Percentiles rank a stretch among this genome's conserved stretches.
Evolutionary conservation across 2,113 vertebrate species (phyloP).

Genomic region (Pongo abelii): DNA sequence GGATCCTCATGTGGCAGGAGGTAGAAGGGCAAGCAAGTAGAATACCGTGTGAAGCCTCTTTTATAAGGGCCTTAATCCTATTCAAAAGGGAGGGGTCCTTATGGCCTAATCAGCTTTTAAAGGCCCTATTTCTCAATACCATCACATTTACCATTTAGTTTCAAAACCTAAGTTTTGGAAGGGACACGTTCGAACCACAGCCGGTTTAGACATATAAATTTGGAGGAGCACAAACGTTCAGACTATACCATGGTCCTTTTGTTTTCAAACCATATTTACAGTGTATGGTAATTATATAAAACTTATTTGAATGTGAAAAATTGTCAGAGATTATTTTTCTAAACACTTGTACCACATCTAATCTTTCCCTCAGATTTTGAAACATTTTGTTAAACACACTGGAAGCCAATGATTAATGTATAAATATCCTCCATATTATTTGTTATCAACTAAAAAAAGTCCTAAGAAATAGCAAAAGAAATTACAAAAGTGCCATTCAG

Average conservation of each 20-base stretch:
- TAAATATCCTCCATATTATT: conserved; percentile 16
- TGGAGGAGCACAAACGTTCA: background rate
- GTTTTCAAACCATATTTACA: background rate
- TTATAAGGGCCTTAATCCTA: too few relatives aligned
- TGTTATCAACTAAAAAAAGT: background rate
- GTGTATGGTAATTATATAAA: background rate
- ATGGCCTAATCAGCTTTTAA: background rate
- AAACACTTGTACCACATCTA: background rate
- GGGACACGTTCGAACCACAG: too few relatives aligned
- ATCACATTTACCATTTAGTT: background rate
- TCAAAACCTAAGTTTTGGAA: background rate
- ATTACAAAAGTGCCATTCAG: background rate
- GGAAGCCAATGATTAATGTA: background rate
- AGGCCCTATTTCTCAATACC: fast-evolving
- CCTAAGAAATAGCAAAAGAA: conserved; percentile 4
- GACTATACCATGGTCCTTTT: background rate
- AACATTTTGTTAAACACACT: background rate
- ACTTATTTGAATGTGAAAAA: background rate
- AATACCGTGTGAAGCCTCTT: background rate
- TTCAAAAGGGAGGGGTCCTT: too few relatives aligned
- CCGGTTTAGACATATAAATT: background rate
- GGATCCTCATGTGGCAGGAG: fast-evolving
- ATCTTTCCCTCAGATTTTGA: background rate
- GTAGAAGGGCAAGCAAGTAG: background rate
- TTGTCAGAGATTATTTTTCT: background rate